These are phyloP conservation scores for Poecile montanus DNA, from an alignment of 2,797 vertebrate species.

Conservation along the genomic window DNA sequence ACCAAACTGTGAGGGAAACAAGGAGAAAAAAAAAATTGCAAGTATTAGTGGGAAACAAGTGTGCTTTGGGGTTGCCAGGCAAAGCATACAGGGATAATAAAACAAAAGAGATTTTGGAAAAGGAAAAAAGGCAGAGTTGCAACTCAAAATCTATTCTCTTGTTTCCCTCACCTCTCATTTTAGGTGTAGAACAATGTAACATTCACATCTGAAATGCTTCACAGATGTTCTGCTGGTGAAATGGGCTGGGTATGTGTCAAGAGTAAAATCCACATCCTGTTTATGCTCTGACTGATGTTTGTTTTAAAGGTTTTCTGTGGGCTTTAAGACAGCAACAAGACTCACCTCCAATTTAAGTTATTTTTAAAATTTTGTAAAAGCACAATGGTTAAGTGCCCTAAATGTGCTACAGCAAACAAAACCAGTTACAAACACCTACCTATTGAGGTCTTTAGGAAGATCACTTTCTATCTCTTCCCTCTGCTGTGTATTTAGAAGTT, in stretches of 20 bases:
- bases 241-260: not conserved
- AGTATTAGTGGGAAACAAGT: constrained; percentile 19
- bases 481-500: not conserved
- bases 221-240: constrained; percentile 31
- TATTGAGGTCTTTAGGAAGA: not conserved
- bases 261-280: not conserved
- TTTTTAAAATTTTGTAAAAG: not conserved
- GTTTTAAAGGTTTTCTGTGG: not conserved
- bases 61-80: not conserved
- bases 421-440: not conserved
- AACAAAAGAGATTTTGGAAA: not conserved
- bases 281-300: not conserved
- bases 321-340: not conserved
- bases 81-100: not conserved
- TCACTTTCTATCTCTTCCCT: not conserved
- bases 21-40: not conserved
- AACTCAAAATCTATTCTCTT: not conserved
- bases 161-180: not conserved
- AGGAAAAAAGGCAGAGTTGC: not conserved
- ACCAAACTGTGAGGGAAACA: not conserved
- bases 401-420: not conserved
- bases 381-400: not conserved
- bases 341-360: not conserved
- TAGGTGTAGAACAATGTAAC: constrained; percentile 20
- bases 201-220: constrained; percentile 13